Percentiles rank a stretch among this genome's conserved stretches.
These are phyloP conservation scores for Todiramphus chloris DNA, from an alignment of 2,113 vertebrate species.

Conservation along the genomic window DNA sequence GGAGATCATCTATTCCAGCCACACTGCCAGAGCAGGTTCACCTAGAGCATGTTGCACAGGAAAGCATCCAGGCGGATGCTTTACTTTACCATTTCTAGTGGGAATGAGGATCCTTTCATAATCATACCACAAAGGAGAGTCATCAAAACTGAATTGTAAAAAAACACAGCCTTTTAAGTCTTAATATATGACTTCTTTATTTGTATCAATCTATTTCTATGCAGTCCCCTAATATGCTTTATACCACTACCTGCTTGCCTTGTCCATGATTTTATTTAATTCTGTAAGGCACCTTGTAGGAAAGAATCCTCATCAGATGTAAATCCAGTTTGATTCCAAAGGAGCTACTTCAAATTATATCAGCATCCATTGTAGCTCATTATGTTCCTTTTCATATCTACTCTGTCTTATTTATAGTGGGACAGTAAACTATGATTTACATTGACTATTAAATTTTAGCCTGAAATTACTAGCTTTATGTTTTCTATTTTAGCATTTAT, in stretches of 20 bases:
- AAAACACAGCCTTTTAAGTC: not conserved
- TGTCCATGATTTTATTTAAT: not conserved
- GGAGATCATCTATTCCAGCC: no score
- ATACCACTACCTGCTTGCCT: not conserved
- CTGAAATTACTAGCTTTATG: not conserved
- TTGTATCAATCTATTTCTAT: not conserved
- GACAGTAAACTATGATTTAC: not conserved
- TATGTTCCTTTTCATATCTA: not conserved
- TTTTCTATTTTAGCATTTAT: not conserved
- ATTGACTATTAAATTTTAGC: not conserved
- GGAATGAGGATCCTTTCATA: not conserved
- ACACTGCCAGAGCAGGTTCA: no score
- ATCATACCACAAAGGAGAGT: not conserved
- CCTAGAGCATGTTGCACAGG: no score
- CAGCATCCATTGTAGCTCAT: not conserved
- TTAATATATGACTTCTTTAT: not conserved
- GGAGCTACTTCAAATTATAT: not conserved
- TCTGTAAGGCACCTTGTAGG: not conserved
- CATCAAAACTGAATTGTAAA: not conserved
- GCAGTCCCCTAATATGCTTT: not conserved
- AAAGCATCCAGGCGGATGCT: no score
- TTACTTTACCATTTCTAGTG: not conserved
- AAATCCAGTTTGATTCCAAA: not conserved
- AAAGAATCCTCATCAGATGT: not conserved
- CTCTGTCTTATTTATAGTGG: constrained; percentile 21